Conservation (phyloP, 2,888 invertebrate species). For the Aleiodes leptofemur region DNA sequence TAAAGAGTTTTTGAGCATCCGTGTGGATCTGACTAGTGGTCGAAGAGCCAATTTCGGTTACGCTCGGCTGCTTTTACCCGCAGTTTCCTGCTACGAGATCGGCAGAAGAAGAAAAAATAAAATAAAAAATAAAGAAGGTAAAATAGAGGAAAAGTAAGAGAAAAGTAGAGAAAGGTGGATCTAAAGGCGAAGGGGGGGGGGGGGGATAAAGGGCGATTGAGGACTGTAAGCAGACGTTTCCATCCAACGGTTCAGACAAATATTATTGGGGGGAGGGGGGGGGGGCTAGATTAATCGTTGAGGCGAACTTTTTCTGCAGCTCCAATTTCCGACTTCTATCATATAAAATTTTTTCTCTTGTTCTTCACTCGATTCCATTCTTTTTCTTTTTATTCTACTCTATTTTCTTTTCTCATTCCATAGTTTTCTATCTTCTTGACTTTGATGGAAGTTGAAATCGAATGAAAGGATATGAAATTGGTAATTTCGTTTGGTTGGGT, state of each 20-base stretch:
- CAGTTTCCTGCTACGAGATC: constrained; percentile 19
- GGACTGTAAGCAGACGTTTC: constrained; percentile 51
- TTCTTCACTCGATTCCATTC: not conserved
- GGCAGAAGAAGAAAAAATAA: not conserved
- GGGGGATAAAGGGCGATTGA: constrained; percentile 54
- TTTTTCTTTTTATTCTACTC: constrained; percentile 54
- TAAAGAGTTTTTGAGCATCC: constrained; percentile 65
- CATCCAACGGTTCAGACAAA: constrained; percentile 56
- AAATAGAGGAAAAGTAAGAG: constrained; percentile 11
- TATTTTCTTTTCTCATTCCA: not conserved
- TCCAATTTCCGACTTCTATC: constrained; percentile 37
- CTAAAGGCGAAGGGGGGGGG: constrained; percentile 34
- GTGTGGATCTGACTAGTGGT: constrained; percentile 62
- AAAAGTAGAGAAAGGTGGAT: constrained; percentile 34
- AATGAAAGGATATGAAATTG: constrained; percentile 14
- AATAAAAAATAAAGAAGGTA: constrained; percentile 21
- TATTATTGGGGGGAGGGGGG: constrained; percentile 59
- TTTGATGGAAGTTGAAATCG: constrained; percentile 22
- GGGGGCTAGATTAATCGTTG: constrained; percentile 58
- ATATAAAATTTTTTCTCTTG: constrained; percentile 26
- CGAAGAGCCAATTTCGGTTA: constrained; percentile 65
- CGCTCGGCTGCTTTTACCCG: constrained; percentile 49
- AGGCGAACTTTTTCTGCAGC: constrained; percentile 48
- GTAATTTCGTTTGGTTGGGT: not conserved
- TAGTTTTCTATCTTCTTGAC: not conserved